phyloP scores from a whole-genome alignment of 2,113 vertebrate genomes.

The Globicephala melas region DNA sequence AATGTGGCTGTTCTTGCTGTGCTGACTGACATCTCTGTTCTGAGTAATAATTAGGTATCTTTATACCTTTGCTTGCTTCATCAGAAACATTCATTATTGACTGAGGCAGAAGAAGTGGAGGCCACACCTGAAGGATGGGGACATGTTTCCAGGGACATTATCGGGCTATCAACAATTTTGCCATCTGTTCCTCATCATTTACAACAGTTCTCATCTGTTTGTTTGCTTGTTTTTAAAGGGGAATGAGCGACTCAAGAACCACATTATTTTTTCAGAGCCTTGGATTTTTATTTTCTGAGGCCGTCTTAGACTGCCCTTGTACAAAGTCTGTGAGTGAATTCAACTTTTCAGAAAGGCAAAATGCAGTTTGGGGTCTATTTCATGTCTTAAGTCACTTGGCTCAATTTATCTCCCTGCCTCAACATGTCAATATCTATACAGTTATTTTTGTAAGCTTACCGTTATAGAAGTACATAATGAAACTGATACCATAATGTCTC shows the following conservation, averaged over 20 bases:
- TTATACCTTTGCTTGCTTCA: slow-evolving; percentile 9
- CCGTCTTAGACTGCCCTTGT: background rate
- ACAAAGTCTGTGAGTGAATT: background rate
- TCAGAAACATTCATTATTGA: background rate
- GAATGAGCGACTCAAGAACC: background rate
- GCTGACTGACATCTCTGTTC: slow-evolving; percentile 3
- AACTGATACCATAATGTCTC: slow-evolving; percentile 5
- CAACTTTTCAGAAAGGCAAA: slow-evolving; percentile 12
- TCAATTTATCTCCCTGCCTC: background rate
- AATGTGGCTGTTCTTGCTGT: background rate
- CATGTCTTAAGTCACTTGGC: background rate
- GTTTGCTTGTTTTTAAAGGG: background rate
- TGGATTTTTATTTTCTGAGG: background rate
- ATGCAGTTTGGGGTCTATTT: background rate
- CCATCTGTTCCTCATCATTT: background rate
- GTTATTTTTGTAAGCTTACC: background rate
- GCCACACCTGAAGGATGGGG: background rate
- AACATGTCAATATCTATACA: background rate
- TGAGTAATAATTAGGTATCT: slow-evolving; percentile 17
- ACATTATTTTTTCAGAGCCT: background rate
- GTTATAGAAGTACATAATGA: background rate
- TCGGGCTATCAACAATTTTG: background rate
- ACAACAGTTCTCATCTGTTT: background rate
- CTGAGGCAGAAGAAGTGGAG: background rate
- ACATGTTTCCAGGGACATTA: background rate